These are phyloP conservation scores for Cheilinus undulatus DNA, from an alignment of 2,113 vertebrate species.

Conservation along the genomic window DNA sequence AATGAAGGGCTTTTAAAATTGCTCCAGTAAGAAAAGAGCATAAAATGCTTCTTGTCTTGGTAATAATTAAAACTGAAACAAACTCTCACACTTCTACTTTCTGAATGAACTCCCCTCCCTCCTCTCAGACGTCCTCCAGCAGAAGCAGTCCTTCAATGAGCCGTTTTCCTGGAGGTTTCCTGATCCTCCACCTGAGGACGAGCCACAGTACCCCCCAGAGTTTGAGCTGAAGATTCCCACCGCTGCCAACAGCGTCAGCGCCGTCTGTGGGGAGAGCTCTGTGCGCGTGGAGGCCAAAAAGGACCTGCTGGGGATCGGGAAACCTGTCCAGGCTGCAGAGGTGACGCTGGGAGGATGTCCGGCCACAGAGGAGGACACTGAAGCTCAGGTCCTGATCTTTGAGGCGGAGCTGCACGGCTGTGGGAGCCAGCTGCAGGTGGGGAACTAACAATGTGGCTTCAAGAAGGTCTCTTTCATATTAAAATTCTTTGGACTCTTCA, in stretches of 20 bases:
- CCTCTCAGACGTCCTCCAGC: conserved; percentile 29
- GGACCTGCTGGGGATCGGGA: conserved; percentile 71
- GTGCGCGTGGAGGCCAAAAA: conserved; percentile 67
- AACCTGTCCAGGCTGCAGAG: conserved; percentile 40
- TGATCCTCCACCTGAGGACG: conserved; percentile 12
- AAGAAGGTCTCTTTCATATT: no score
- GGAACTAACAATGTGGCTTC: neutral
- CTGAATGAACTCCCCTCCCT: neutral
- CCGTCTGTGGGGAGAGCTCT: conserved; percentile 42
- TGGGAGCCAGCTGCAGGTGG: conserved; percentile 70
- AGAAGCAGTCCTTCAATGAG: conserved; percentile 29
- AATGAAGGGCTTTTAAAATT: no score
- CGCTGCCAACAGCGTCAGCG: conserved; percentile 24
- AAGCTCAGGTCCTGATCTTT: conserved; percentile 60
- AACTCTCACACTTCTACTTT: no score
- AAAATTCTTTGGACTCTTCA: no score
- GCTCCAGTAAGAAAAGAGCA: no score
- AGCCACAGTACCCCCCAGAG: neutral
- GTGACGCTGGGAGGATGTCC: conserved; percentile 70
- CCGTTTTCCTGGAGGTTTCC: conserved; percentile 62
- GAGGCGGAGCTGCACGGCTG: conserved; percentile 69
- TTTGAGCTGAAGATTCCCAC: conserved; percentile 40
- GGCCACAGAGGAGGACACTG: conserved; percentile 26
- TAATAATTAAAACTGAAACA: no score
- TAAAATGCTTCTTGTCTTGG: no score